These are phyloP conservation scores for Ramazzottius varieornatus DNA, from an alignment of 2,888 invertebrate species.

Conservation along the genomic window DNA sequence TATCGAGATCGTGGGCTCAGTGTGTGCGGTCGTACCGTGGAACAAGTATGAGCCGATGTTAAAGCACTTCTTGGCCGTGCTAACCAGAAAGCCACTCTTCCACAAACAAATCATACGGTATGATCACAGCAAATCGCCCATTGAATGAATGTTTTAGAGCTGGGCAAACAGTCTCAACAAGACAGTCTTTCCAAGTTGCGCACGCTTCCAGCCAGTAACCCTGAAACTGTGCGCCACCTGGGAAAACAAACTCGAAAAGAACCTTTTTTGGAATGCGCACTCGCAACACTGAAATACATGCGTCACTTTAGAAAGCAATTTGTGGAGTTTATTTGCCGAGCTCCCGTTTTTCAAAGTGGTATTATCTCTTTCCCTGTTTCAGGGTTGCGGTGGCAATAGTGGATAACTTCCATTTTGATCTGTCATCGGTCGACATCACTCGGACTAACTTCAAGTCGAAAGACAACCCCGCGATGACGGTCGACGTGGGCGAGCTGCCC, in stretches of 20 bases:
- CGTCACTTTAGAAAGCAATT: too few relatives aligned
- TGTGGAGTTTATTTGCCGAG: too few relatives aligned
- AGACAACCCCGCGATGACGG: not conserved
- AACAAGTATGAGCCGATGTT: conserved; percentile 56
- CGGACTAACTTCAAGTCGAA: not conserved
- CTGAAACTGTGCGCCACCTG: too few relatives aligned
- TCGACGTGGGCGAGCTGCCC: not conserved
- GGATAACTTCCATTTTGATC: conserved; percentile 72
- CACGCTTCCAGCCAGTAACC: too few relatives aligned
- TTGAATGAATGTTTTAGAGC: not conserved
- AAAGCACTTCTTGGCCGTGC: conserved; percentile 46
- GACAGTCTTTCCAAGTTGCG: too few relatives aligned
- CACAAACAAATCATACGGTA: conserved; percentile 31
- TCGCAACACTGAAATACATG: too few relatives aligned
- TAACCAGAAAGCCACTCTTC: conserved; percentile 39
- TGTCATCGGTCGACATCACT: conserved; percentile 19
- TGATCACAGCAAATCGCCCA: not conserved
- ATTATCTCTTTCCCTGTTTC: too few relatives aligned
- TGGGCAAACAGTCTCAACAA: not conserved
- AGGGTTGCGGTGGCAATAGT: conserved; percentile 36
- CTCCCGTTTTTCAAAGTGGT: too few relatives aligned
- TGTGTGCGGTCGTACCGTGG: conserved; percentile 40
- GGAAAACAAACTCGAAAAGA: too few relatives aligned
- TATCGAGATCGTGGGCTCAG: conserved; percentile 30
- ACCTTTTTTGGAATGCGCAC: too few relatives aligned